A percentile compares a stretch with the other conserved stretches of the same genome.
Conservation (phyloP, 2,797 vertebrate species). For the Stomatorhinus walkeri region DNA sequence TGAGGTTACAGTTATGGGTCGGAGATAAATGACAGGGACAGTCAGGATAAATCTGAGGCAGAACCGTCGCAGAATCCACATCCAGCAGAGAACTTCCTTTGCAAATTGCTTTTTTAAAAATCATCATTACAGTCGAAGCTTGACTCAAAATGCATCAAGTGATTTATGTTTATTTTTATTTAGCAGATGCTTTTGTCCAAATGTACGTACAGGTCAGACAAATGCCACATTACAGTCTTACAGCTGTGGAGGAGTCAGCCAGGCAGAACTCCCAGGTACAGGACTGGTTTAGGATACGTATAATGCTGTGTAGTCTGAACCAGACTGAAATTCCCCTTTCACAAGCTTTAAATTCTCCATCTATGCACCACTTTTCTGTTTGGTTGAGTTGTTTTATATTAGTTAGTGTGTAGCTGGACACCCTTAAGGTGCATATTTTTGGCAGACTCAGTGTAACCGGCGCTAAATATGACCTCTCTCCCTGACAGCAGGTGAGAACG, state of each 20-base stretch:
- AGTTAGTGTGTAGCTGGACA: neutral
- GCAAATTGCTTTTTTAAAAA: neutral
- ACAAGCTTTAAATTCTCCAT: neutral
- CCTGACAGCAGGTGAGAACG: no score
- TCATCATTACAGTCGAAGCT: neutral
- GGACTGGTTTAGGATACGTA: neutral
- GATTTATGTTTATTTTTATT: neutral
- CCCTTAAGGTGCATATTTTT: neutral
- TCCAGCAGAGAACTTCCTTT: neutral
- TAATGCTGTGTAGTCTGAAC: neutral
- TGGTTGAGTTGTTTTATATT: neutral
- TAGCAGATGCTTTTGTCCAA: neutral
- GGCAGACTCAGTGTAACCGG: neutral
- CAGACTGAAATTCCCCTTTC: neutral
- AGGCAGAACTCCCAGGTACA: neutral
- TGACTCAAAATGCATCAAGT: neutral
- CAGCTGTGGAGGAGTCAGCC: neutral
- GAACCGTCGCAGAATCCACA: neutral
- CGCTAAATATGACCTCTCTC: no score
- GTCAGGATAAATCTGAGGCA: neutral
- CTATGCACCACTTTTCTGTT: neutral
- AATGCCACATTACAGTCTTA: neutral
- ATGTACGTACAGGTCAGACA: neutral
- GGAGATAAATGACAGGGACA: conserved; percentile 39
- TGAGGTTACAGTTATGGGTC: conserved; percentile 42